Conservation (phyloP, 2,113 vertebrate genomes). For the Ursus arctos region DNA sequence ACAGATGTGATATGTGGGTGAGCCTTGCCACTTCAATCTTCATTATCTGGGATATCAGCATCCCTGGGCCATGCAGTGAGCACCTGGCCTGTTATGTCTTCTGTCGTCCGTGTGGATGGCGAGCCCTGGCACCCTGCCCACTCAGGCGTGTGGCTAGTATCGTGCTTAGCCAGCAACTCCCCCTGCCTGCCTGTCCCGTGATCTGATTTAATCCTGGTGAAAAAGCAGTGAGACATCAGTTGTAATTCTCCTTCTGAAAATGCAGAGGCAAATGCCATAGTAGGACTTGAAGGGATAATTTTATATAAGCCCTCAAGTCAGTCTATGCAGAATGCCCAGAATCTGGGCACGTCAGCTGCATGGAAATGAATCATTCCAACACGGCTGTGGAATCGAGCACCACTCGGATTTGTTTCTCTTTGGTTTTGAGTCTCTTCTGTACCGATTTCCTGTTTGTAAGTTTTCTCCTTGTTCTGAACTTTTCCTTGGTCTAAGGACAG, state of each 20-base stretch:
- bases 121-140: not conserved
- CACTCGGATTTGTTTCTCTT: too few species aligned
- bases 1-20: too few species aligned
- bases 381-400: rapidly evolving
- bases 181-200: not conserved
- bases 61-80: not conserved
- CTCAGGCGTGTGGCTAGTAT: rapidly evolving
- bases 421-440: not conserved
- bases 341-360: not conserved
- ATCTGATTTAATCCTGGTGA: not conserved
- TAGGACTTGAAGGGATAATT: too few species aligned
- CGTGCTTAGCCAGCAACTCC: rapidly evolving
- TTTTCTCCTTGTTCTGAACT: not conserved
- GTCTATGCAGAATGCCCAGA: not conserved
- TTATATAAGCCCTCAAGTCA: not conserved
- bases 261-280: not conserved
- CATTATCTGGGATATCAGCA: not conserved
- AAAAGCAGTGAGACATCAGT: rapidly evolving
- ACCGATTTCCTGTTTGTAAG: not conserved
- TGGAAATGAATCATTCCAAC: not conserved
- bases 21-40: not conserved
- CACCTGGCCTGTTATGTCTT: not conserved
- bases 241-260: not conserved
- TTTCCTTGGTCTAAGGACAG: not conserved
- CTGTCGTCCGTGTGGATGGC: rapidly evolving